Evolutionary conservation across 2,888 invertebrate species (phyloP).

Genomic region (Lasioglossum marginatum): DNA sequence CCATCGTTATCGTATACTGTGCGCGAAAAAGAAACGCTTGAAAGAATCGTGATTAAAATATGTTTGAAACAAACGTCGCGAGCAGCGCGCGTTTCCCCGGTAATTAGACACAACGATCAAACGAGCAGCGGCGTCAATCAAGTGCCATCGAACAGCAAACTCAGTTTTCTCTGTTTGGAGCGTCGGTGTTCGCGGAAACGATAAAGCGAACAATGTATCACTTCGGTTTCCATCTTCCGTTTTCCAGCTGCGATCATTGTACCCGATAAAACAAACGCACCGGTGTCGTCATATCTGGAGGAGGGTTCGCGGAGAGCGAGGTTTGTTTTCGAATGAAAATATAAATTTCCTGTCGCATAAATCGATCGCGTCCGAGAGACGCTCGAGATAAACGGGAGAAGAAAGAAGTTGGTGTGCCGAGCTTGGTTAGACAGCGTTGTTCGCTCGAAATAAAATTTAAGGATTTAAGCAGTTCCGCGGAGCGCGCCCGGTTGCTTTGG

Average conservation of each 20-base stretch:
- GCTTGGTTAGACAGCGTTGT: neutral
- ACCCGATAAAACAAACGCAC: neutral
- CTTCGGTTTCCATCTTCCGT: neutral
- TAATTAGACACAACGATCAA: neutral
- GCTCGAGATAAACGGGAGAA: neutral
- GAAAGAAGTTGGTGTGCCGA: neutral
- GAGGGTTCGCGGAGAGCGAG: neutral
- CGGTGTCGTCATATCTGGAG: neutral
- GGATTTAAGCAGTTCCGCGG: neutral
- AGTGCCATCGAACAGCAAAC: neutral
- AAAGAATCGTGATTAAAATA: neutral
- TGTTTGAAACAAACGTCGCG: neutral
- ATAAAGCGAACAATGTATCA: neutral
- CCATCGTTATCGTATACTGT: neutral
- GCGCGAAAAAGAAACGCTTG: neutral
- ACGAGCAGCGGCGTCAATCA: neutral
- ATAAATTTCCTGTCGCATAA: slow-evolving; percentile 11
- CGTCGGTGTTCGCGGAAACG: neutral
- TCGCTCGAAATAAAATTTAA: neutral
- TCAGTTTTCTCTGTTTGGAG: neutral
- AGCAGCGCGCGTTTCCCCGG: neutral
- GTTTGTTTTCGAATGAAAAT: slow-evolving; percentile 2
- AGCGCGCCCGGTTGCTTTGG: neutral
- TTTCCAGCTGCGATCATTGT: neutral
- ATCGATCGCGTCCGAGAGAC: neutral